Conservation (phyloP, 2,797 vertebrate genomes). For the Lophotriccus pileatus region DNA sequence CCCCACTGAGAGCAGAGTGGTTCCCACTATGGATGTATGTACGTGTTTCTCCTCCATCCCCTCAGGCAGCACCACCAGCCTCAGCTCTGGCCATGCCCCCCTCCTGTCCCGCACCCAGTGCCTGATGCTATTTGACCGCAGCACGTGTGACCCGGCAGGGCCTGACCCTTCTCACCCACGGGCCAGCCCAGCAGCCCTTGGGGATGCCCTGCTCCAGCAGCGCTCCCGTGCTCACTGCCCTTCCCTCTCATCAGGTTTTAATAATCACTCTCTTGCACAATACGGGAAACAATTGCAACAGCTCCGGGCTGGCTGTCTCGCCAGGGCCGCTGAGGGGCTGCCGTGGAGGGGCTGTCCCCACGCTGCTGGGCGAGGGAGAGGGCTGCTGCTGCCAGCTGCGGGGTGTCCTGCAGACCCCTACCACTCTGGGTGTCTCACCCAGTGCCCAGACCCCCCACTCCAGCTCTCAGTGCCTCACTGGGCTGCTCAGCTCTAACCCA, state of each 20-base stretch:
- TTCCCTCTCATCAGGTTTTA: background rate
- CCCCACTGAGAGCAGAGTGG: background rate
- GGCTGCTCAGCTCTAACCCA: background rate
- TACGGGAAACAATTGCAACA: background rate
- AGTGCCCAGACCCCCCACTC: background rate
- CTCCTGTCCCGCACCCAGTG: rapidly evolving
- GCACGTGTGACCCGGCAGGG: background rate
- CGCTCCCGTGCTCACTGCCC: rapidly evolving
- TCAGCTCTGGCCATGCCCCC: background rate
- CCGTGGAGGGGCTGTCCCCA: background rate
- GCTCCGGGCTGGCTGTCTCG: background rate
- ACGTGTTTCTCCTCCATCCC: background rate
- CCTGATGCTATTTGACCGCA: background rate
- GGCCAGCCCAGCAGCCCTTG: background rate
- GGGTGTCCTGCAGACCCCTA: background rate
- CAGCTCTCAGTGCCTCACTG: rapidly evolving
- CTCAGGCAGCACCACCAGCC: background rate
- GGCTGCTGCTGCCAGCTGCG: background rate
- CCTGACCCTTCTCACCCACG: rapidly evolving
- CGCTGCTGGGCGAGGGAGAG: background rate
- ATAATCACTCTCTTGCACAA: background rate
- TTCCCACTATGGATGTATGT: background rate
- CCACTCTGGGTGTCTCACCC: rapidly evolving
- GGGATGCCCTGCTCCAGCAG: background rate
- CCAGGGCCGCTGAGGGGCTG: background rate